Conservation (phyloP, 2,888 invertebrate species). For the Phalera bucephala region DNA sequence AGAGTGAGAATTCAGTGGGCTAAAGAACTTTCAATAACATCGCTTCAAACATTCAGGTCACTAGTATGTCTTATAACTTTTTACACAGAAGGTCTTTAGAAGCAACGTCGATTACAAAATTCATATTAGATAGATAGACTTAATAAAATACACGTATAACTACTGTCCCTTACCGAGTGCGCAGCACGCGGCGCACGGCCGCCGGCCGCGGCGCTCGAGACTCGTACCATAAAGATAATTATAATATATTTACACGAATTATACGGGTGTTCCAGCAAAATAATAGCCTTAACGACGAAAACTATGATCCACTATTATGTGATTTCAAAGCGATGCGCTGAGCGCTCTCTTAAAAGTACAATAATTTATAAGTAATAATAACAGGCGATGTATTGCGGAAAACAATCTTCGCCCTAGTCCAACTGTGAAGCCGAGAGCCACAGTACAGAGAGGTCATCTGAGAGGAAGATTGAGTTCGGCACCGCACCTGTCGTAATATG, state of each 20-base stretch:
- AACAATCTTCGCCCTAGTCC: slow-evolving; percentile 18
- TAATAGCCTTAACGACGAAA: slow-evolving; percentile 77
- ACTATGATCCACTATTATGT: slow-evolving; percentile 79
- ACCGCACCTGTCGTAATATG: slow-evolving; percentile 37
- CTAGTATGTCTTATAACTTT: slow-evolving; percentile 81
- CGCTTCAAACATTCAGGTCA: slow-evolving; percentile 81
- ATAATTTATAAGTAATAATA: slow-evolving; percentile 74
- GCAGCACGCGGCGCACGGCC: slow-evolving; percentile 28
- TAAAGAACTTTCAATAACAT: slow-evolving; percentile 70
- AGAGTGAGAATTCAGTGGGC: slow-evolving; percentile 79
- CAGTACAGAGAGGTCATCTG: slow-evolving; percentile 11
- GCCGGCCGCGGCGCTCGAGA: slow-evolving; percentile 48
- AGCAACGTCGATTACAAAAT: slow-evolving; percentile 82
- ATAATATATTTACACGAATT: slow-evolving; percentile 82
- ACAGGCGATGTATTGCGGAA: slow-evolving; percentile 27
- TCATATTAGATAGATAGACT: slow-evolving; percentile 76
- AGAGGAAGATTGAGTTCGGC: slow-evolving; percentile 23
- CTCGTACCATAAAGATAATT: slow-evolving; percentile 77
- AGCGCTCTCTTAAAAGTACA: slow-evolving; percentile 71
- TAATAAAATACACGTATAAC: slow-evolving; percentile 80
- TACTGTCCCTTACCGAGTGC: slow-evolving; percentile 60
- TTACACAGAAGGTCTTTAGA: slow-evolving; percentile 81
- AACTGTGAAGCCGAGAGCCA: slow-evolving; percentile 7
- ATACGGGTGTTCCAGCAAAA: slow-evolving; percentile 78
- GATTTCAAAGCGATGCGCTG: slow-evolving; percentile 76